Evolutionary conservation across 2,797 vertebrate species (phyloP).

Genomic region (Saguinus oedipus): DNA sequence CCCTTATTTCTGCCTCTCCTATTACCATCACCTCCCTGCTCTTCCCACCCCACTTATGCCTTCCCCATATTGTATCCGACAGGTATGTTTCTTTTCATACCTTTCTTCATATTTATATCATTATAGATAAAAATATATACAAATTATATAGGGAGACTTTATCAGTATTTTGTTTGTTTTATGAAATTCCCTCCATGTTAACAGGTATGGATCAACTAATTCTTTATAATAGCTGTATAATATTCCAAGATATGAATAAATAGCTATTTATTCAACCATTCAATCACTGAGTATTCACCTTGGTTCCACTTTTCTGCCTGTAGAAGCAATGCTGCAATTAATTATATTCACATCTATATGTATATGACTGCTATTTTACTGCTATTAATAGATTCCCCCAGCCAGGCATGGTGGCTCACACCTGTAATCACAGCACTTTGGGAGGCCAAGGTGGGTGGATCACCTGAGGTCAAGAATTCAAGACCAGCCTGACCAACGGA

Average conservation of each 20-base stretch:
- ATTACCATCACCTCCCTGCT: neutral
- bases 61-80: neutral
- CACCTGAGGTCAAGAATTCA: too few relatives aligned
- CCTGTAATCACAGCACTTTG: too few relatives aligned
- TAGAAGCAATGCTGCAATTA: neutral
- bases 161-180: neutral
- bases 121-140: neutral
- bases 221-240: neutral
- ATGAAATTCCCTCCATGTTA: neutral
- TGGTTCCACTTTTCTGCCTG: neutral
- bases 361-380: neutral
- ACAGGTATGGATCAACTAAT: neutral
- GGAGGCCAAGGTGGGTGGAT: too few relatives aligned
- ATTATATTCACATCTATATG: neutral
- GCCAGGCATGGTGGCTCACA: too few relatives aligned
- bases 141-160: neutral
- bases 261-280: neutral
- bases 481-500: too few relatives aligned
- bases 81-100: neutral
- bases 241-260: neutral
- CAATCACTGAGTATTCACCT: neutral
- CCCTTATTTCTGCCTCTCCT: neutral
- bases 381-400: neutral
- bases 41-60: neutral
- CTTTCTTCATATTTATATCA: neutral